Evolutionary conservation across 2,113 vertebrate species (phyloP).

Genomic region (Lasiurus borealis): DNA sequence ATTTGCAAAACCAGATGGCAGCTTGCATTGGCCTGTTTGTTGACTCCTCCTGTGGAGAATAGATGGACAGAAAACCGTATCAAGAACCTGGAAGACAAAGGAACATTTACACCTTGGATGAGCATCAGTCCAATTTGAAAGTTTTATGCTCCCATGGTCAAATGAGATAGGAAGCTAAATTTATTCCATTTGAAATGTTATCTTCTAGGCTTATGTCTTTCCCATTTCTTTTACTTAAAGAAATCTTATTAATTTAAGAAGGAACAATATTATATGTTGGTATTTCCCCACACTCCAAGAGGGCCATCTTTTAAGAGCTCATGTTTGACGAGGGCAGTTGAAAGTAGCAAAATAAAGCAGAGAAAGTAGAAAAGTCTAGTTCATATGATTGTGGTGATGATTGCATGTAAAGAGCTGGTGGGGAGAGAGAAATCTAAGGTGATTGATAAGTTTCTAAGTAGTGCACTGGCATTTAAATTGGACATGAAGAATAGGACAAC

Average conservation of each 20-base stretch:
- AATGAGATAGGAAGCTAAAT: neutral
- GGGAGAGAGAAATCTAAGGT: neutral
- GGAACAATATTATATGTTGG: neutral
- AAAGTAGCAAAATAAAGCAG: neutral
- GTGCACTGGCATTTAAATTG: too few species aligned
- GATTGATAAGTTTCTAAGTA: neutral
- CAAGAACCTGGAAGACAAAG: too few species aligned
- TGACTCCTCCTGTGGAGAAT: too few species aligned
- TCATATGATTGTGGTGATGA: neutral
- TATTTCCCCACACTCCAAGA: neutral
- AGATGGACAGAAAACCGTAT: neutral
- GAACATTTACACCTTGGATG: neutral
- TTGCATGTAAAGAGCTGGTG: neutral
- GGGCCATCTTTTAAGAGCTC: too few species aligned
- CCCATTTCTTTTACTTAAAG: neutral
- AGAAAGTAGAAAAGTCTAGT: neutral
- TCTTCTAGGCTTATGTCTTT: neutral
- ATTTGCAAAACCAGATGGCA: too few species aligned
- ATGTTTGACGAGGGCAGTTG: neutral
- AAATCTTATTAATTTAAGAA: neutral
- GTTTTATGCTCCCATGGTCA: neutral
- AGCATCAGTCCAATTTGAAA: neutral
- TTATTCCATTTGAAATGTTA: neutral
- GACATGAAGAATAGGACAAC: too few species aligned
- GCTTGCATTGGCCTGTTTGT: neutral